Conservation (phyloP, 2,113 vertebrate genomes). For the Melanerpes aurifrons region DNA sequence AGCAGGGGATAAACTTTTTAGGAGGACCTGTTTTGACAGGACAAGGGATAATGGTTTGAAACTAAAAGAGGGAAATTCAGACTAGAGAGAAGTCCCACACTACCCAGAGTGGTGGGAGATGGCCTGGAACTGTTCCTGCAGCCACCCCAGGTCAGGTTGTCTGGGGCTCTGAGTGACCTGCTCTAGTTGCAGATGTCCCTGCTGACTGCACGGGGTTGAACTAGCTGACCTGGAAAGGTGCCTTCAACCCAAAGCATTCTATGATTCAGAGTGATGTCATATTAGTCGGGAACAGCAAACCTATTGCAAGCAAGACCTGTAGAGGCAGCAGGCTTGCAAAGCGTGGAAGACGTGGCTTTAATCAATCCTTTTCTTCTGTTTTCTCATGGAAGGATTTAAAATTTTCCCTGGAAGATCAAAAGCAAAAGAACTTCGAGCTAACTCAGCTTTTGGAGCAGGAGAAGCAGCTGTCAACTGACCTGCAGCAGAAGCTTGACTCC, state of each 20-base stretch:
- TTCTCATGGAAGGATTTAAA: constrained; percentile 84
- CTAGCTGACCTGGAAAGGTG: no score
- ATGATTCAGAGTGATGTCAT: neutral
- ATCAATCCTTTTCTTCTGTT: constrained; percentile 13
- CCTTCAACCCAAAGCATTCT: no score
- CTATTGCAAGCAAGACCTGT: neutral
- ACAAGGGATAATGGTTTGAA: no score
- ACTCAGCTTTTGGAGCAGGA: constrained; percentile 83
- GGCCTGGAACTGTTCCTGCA: no score
- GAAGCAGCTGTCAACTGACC: constrained; percentile 77
- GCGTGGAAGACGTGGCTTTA: neutral
- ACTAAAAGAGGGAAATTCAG: no score
- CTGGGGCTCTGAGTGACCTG: no score
- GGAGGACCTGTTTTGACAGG: no score
- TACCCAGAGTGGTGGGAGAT: no score
- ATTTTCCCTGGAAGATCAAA: constrained; percentile 85
- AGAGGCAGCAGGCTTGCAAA: neutral
- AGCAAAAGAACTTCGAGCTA: constrained; percentile 76
- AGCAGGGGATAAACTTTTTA: no score
- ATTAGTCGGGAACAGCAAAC: neutral
- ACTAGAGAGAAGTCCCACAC: no score
- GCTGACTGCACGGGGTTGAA: neutral
- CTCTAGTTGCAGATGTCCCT: no score
- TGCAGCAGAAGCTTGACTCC: constrained; percentile 82
- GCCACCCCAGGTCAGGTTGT: no score